Evolutionary conservation across 1,140 invertebrate genomes (phyloP).

Genomic region (Saccostrea cuccullata): DNA sequence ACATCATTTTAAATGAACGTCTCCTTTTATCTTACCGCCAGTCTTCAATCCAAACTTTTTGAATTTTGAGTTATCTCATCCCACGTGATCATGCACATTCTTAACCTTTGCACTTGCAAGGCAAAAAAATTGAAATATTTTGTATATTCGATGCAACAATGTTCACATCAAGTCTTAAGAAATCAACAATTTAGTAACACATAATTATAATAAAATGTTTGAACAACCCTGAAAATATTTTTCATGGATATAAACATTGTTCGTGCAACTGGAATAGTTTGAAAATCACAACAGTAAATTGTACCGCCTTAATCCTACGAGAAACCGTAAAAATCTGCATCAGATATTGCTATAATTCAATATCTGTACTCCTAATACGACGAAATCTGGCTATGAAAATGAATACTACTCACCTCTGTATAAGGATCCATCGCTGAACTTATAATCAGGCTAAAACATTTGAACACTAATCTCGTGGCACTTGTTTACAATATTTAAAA

Average conservation of each 20-base stretch:
- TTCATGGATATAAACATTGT: neutral
- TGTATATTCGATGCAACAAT: neutral
- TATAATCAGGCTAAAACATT: constrained; percentile 16
- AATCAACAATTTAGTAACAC: neutral
- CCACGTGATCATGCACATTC: neutral
- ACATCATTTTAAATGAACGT: neutral
- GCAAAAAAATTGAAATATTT: neutral
- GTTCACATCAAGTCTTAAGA: neutral
- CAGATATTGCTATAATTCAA: too few species aligned
- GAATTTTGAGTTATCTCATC: constrained; percentile 16
- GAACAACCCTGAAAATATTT: neutral
- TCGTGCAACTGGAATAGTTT: neutral
- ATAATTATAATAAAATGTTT: too few species aligned
- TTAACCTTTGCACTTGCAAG: constrained; percentile 1
- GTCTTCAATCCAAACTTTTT: neutral
- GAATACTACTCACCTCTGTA: constrained; percentile 61
- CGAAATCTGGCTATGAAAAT: neutral
- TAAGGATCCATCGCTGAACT: constrained; percentile 61
- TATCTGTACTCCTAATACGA: neutral
- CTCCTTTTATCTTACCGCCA: neutral
- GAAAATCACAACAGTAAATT: neutral
- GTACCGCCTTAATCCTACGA: neutral
- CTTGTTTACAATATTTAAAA: constrained; percentile 58
- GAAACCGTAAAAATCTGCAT: too few species aligned
- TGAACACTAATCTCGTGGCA: neutral